Evolutionary conservation across 2,113 vertebrate genomes (phyloP).

Genomic region (Athene noctua): DNA sequence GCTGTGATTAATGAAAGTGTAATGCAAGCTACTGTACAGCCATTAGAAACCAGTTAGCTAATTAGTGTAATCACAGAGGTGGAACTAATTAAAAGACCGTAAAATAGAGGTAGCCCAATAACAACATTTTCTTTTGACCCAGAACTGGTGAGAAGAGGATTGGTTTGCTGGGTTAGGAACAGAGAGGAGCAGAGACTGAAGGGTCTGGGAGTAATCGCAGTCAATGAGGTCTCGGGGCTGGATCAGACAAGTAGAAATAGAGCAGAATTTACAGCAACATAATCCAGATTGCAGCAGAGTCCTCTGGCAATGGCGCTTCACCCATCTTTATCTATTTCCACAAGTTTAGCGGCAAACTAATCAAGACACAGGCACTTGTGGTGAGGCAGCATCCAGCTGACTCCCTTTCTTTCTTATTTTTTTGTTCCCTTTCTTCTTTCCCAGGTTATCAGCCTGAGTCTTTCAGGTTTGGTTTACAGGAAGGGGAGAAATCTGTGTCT

Average conservation of each 20-base stretch:
- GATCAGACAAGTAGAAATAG: background rate
- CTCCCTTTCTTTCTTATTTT: background rate
- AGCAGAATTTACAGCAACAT: background rate
- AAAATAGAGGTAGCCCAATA: slow-evolving; percentile 39
- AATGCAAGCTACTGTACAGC: background rate
- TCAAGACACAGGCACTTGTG: background rate
- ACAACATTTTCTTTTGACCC: background rate
- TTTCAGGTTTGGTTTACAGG: background rate
- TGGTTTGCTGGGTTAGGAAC: background rate
- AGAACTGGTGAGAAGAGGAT: background rate
- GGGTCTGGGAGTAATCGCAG: background rate
- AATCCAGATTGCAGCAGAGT: background rate
- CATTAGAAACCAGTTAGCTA: slow-evolving; percentile 8
- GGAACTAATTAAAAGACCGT: slow-evolving; percentile 53
- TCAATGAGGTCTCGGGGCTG: background rate
- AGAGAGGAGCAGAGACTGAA: background rate
- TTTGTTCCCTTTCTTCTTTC: background rate
- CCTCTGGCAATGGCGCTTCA: background rate
- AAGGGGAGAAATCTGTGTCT: background rate
- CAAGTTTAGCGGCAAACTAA: background rate
- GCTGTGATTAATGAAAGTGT: slow-evolving; percentile 4
- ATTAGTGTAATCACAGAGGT: slow-evolving; percentile 53
- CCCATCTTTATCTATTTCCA: too few species aligned
- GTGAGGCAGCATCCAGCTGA: background rate
- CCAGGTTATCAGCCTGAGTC: background rate